These are phyloP conservation scores for Phymastichus coffea DNA, from an alignment of 1,140 invertebrate species.

Conservation along the genomic window DNA sequence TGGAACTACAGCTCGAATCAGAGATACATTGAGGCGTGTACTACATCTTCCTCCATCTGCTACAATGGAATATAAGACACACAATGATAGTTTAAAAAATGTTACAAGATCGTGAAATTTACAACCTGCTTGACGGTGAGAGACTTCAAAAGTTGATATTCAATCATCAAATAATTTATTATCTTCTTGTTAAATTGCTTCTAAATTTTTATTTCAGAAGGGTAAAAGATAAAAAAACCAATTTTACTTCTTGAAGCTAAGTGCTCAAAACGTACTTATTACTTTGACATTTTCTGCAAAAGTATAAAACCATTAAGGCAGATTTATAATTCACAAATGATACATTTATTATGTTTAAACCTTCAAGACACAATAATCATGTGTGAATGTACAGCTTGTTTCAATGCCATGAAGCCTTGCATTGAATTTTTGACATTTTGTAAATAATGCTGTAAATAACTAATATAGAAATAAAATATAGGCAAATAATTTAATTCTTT, in stretches of 20 bases:
- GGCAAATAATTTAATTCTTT: constrained; percentile 14
- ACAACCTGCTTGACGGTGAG: constrained; percentile 7
- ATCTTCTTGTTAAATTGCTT: too few species aligned
- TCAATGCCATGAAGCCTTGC: constrained; percentile 13
- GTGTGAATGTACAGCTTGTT: constrained; percentile 22
- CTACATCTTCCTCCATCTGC: constrained; percentile 91
- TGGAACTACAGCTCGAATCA: constrained; percentile 82
- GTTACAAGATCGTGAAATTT: constrained; percentile 38
- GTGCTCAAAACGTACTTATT: constrained; percentile 15
- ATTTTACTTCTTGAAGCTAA: constrained; percentile 10
- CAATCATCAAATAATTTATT: too few species aligned
- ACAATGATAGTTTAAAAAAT: constrained; percentile 80
- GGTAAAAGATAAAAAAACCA: constrained; percentile 9
- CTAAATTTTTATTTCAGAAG: background rate
- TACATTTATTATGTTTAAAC: constrained; percentile 8
- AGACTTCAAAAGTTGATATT: too few species aligned
- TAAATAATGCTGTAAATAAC: constrained; percentile 30
- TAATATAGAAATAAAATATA: constrained; percentile 26
- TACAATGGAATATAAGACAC: constrained; percentile 95
- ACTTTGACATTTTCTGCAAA: constrained; percentile 11
- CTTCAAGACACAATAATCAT: constrained; percentile 16
- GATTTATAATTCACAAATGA: constrained; percentile 7
- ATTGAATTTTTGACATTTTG: constrained; percentile 27
- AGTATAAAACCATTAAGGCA: constrained; percentile 15
- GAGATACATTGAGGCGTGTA: constrained; percentile 91